phyloP scores from a whole-genome alignment of 1,140 invertebrate genomes.

The Muscidifurax raptorellus region DNA sequence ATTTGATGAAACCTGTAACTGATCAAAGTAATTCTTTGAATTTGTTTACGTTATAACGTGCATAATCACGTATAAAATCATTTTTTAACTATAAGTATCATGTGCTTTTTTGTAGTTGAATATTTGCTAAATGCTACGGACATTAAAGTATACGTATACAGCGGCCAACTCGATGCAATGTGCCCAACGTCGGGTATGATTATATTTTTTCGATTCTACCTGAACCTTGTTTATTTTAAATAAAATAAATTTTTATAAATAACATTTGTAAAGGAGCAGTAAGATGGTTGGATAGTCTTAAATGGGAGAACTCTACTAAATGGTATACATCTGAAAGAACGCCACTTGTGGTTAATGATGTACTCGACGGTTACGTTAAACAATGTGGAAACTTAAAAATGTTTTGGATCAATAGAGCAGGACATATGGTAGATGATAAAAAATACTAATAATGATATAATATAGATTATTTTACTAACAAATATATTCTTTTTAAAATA shows the following conservation, averaged over 20 bases:
- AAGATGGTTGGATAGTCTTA: constrained; percentile 82
- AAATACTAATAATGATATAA: too few species aligned
- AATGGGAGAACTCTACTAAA: constrained; percentile 77
- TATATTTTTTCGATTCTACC: neutral
- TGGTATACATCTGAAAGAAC: constrained; percentile 76
- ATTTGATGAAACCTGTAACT: too few species aligned
- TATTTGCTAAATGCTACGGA: constrained; percentile 81
- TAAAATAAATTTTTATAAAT: neutral
- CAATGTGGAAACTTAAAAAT: constrained; percentile 81
- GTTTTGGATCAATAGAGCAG: constrained; percentile 84
- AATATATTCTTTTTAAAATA: neutral
- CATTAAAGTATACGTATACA: constrained; percentile 82
- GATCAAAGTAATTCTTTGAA: neutral
- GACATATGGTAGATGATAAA: constrained; percentile 82
- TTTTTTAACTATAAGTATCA: neutral
- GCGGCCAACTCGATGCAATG: constrained; percentile 83
- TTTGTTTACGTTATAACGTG: neutral
- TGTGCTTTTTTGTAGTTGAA: constrained; percentile 78
- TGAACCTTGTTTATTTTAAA: neutral
- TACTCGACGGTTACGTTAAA: constrained; percentile 83
- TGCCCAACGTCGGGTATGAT: constrained; percentile 81
- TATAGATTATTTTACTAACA: neutral
- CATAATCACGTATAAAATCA: neutral
- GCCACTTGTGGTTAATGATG: constrained; percentile 77
- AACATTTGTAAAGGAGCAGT: constrained; percentile 62